These are phyloP conservation scores for Rallus crepitans DNA, from an alignment of 2,797 vertebrate genomes.

Conservation along the genomic window DNA sequence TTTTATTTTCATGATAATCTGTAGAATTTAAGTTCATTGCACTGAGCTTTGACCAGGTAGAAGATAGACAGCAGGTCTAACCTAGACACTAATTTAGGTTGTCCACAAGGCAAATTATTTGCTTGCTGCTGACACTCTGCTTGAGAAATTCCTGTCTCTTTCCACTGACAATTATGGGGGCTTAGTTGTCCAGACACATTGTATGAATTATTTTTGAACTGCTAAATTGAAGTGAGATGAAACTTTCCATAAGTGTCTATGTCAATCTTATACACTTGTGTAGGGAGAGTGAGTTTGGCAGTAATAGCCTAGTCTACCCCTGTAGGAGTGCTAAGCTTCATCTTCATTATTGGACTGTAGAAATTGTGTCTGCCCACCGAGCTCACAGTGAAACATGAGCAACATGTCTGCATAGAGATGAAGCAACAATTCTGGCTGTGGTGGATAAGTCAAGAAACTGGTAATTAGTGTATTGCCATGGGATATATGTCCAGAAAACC, in stretches of 20 bases:
- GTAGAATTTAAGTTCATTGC: neutral
- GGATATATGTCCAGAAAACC: neutral
- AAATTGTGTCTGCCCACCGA: neutral
- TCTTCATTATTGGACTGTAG: accelerated
- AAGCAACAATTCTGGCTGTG: neutral
- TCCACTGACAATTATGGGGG: neutral
- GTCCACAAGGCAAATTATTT: accelerated
- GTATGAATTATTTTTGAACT: neutral
- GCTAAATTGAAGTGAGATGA: neutral
- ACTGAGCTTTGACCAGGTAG: neutral
- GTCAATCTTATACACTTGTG: neutral
- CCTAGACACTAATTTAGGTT: neutral
- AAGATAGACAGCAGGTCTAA: neutral
- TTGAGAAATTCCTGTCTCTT: neutral
- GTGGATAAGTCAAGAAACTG: accelerated
- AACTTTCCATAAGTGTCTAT: neutral
- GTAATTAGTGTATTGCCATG: neutral
- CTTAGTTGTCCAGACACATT: neutral
- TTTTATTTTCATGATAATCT: neutral
- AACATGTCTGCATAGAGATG: accelerated
- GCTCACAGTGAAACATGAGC: neutral
- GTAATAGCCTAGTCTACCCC: neutral
- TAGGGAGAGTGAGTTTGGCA: neutral
- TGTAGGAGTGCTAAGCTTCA: neutral
- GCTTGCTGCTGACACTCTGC: neutral